Evolutionary conservation across 2,888 invertebrate genomes (phyloP), one percentile per base, ranked within the genome.

Genomic region (Crossocerus cetratus): DNA sequence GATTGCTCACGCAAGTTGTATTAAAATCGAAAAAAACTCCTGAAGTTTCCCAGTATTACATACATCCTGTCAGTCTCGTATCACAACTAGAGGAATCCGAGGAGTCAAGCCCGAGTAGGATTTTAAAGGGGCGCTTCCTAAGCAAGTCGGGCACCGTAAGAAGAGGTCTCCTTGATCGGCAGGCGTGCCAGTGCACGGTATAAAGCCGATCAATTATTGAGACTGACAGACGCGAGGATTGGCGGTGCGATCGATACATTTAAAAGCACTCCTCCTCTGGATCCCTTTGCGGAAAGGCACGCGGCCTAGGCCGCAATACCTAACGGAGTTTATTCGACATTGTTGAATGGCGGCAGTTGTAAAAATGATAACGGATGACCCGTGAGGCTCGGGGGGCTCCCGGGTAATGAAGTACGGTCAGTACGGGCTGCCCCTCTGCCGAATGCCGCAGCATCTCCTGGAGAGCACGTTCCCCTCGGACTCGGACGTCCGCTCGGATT

Each of bases 311-410:
- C 80, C 83, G 86, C 88, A 89, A 89, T 89, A 89, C 89, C 89
- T 89, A 90, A 88, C 87, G 89, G 89, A 90, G 86, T 90, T 90
- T 89, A 89, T 90, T 90, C 90, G 90, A 90, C 90, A 89, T 89
- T 90, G 90, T 90, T 90, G 88, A 88, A 90, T 90, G 89, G 90
- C 88, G 89, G 88, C 87, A 89, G 90, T 88, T 89, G 89, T 90
- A 90, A 90, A 90, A 90, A 90, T 90, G 89, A 90, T 90, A 90
- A 90, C 89, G 88, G 86, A 90, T 89, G 89, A 89, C 87, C 89
- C 83, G 83, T 82, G 87, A 86, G 87, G 85, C 85, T 74, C 82
- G 78, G 83, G 32, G 84, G 83, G 87, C 74, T 88, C 86, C 83
- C 69, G 88, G 89, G 86, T 90, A 90, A 90, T 90, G 89, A 89